Evolutionary conservation across 2,797 vertebrate genomes (phyloP).

Genomic region (Sciaenops ocellatus): DNA sequence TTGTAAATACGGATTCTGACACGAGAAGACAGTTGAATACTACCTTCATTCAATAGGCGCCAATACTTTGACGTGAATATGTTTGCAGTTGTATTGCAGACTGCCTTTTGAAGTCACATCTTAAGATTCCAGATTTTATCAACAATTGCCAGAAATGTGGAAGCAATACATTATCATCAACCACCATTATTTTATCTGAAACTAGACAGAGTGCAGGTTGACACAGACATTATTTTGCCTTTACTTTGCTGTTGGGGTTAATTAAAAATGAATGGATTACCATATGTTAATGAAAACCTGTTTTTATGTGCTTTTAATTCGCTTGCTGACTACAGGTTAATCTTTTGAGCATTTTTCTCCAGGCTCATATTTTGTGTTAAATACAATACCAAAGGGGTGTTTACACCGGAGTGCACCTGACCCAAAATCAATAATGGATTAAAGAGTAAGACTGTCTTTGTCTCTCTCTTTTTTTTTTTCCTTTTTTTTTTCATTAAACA

Average conservation of each 20-base stretch:
- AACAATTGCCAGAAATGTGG: not conserved
- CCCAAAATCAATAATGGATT: constrained; percentile 74
- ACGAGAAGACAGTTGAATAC: not conserved
- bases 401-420: constrained; percentile 60
- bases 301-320: constrained; percentile 49
- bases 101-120: not conserved
- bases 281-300: constrained; percentile 46
- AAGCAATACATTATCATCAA: not conserved
- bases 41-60: not conserved
- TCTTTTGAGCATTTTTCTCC: constrained; percentile 40
- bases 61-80: not conserved
- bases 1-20: constrained; percentile 16
- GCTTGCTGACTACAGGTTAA: constrained; percentile 22
- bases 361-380: constrained; percentile 59
- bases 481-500: constrained; percentile 45
- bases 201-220: not conserved
- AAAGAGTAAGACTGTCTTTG: constrained; percentile 61
- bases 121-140: not conserved
- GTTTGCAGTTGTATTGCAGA: not conserved
- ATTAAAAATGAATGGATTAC: constrained; percentile 50
- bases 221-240: constrained; percentile 24
- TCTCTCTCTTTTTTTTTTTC: not conserved
- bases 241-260: constrained; percentile 43
- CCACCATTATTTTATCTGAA: constrained; percentile 6
- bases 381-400: constrained; percentile 54